A percentile compares a stretch with the other conserved stretches of the same genome.
Conservation (phyloP, 1,140 invertebrate genomes). For the Magallana angulata region DNA sequence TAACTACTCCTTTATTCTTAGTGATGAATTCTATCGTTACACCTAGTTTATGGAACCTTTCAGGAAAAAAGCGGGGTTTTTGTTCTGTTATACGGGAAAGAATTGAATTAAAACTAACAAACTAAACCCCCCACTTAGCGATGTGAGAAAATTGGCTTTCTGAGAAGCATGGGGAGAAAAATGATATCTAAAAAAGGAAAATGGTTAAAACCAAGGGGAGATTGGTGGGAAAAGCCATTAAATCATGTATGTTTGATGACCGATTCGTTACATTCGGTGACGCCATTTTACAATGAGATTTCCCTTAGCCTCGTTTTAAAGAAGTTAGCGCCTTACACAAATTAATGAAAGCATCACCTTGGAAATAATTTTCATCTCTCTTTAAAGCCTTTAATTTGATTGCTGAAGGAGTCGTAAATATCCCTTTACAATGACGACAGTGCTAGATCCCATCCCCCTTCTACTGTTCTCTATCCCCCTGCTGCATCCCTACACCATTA, state of each 20-base stretch:
- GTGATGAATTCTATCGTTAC: too few relatives aligned
- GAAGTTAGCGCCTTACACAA: slow-evolving; percentile 13
- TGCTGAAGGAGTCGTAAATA: background rate
- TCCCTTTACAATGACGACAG: background rate
- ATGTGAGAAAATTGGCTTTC: background rate
- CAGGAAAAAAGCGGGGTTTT: too few relatives aligned
- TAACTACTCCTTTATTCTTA: too few relatives aligned
- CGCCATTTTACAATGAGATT: background rate
- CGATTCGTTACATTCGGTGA: background rate
- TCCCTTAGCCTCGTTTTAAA: background rate
- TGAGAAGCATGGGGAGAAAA: background rate
- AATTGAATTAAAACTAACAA: too few relatives aligned
- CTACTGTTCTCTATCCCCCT: background rate
- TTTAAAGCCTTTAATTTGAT: slow-evolving; percentile 34
- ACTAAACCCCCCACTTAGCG: too few relatives aligned
- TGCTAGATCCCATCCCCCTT: background rate
- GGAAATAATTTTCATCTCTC: slow-evolving; percentile 21
- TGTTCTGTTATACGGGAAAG: too few relatives aligned
- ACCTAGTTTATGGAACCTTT: too few relatives aligned
- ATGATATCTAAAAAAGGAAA: background rate
- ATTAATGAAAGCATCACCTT: slow-evolving; percentile 26
- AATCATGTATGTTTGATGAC: slow-evolving; percentile 26
- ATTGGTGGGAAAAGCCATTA: background rate
- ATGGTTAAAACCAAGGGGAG: background rate
- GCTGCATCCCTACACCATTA: slow-evolving; percentile 12